A percentile compares a stretch with the other conserved stretches of the same genome.
Conservation (phyloP, 2,113 vertebrate genomes). For the Mobula birostris region DNA sequence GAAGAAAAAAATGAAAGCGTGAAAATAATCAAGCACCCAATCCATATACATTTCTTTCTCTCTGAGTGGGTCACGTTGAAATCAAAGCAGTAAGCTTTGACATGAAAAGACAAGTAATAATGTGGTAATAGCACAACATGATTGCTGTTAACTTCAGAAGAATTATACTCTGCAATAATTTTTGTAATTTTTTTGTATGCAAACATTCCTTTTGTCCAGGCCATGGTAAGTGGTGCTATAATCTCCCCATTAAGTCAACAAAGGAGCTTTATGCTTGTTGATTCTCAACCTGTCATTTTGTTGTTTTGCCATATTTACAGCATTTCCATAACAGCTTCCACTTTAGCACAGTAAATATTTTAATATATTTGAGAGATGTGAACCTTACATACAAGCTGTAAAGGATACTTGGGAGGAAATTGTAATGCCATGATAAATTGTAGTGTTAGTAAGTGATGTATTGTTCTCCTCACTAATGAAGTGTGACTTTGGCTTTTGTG, state of each 20-base stretch:
- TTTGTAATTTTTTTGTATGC: slow-evolving; percentile 75
- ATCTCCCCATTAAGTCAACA: slow-evolving; percentile 31
- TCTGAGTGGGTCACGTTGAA: neutral
- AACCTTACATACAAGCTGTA: slow-evolving; percentile 34
- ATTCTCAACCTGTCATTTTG: neutral
- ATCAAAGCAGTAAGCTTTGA: neutral
- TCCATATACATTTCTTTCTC: neutral
- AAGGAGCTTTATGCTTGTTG: slow-evolving; percentile 31
- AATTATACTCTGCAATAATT: slow-evolving; percentile 48
- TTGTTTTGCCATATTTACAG: slow-evolving; percentile 4
- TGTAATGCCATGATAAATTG: neutral
- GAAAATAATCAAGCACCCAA: neutral
- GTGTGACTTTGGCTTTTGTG: neutral
- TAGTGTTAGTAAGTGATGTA: neutral
- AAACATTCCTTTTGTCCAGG: slow-evolving; percentile 71
- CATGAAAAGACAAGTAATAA: neutral
- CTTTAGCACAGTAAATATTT: neutral
- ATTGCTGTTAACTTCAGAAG: slow-evolving; percentile 2
- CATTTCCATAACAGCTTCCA: neutral
- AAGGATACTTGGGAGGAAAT: neutral
- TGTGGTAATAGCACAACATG: neutral
- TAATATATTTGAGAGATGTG: neutral
- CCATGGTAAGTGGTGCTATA: slow-evolving; percentile 79
- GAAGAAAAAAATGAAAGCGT: neutral
- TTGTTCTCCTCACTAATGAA: neutral